Percentiles rank a stretch among this genome's conserved stretches.
Conservation (phyloP, 2,888 invertebrate genomes). For the Lacanobia oleracea region DNA sequence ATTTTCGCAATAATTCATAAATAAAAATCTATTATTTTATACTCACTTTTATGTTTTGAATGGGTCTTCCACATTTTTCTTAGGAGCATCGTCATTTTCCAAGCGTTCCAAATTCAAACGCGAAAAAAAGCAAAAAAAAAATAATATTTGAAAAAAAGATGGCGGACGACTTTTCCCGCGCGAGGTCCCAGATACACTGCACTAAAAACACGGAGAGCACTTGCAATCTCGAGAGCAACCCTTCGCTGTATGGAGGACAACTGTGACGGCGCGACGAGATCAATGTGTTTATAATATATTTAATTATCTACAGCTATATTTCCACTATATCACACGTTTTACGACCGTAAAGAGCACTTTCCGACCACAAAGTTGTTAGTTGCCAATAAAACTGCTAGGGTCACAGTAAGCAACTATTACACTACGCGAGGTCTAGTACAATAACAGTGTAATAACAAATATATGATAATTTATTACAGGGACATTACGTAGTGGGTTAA, state of each 20-base stretch:
- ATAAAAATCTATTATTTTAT: neutral
- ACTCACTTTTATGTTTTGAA: slow-evolving; percentile 93
- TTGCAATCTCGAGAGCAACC: slow-evolving; percentile 74
- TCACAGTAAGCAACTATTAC: slow-evolving; percentile 13
- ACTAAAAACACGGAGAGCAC: slow-evolving; percentile 49
- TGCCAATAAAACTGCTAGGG: slow-evolving; percentile 28
- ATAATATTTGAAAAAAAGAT: slow-evolving; percentile 40
- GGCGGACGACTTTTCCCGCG: slow-evolving; percentile 77
- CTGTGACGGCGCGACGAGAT: slow-evolving; percentile 52
- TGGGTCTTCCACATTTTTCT: slow-evolving; percentile 92
- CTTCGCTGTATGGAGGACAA: slow-evolving; percentile 70
- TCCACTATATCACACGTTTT: slow-evolving; percentile 29
- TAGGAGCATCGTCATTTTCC: slow-evolving; percentile 90
- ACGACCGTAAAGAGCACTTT: slow-evolving; percentile 4
- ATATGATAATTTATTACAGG: slow-evolving; percentile 38
- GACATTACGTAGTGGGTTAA: slow-evolving; percentile 41
- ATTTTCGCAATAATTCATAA: neutral
- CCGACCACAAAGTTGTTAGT: slow-evolving; percentile 20
- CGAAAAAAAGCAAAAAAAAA: slow-evolving; percentile 30
- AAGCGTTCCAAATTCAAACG: slow-evolving; percentile 13
- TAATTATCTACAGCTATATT: slow-evolving; percentile 31
- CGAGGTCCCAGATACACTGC: slow-evolving; percentile 73
- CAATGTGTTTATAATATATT: slow-evolving; percentile 40
- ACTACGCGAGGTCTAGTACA: slow-evolving; percentile 16
- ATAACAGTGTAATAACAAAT: slow-evolving; percentile 31